Base-by-base conservation (phyloP, 2,888 invertebrate species). In the Standfussiana lucernea region DNA sequence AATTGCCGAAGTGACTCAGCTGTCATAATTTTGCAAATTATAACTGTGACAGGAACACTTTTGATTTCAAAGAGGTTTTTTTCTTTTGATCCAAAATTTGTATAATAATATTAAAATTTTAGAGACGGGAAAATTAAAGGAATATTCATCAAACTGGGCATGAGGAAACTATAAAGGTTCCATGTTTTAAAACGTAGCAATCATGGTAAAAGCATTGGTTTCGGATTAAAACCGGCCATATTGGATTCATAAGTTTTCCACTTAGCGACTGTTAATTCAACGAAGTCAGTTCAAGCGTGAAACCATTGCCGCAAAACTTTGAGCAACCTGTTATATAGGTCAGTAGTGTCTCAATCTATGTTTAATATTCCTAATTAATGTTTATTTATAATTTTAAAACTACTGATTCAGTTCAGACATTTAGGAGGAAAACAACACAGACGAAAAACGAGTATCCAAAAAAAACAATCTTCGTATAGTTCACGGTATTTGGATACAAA, bases 291-390 rank as follows among this genome's bases (percentile, higher is more conserved):
- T 77, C 71, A 72, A 77, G 68, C 80, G 80, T 84, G 84, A 82
- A 72, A 64, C 40, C 59, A 59, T 82, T 84, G 82, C 80, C 45
- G 42, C 68, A 56, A 80, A 80, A 80, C 68, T 84, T 84, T 77
- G 50, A 69, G 83, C 77, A 79, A 84, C 65, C 42, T 32, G 42
- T 80, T 69, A 65, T 66, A 72, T 66, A 47, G 61, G 56, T 66
- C 45, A 84, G 56, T 61, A 45, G 35, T 75, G 59, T 65, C 56
- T 61, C 61, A 84, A 80, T 56, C 67, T 32, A 13, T 21, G 35
- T 50, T 78, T 47, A 70, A 56, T 73, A 64, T 71, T 79, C 45
- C 50, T 65, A 61, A 64, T 80, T 28, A 67, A 72, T 72, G 21
- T 75, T 64, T 68, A 84, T 72, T 71, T 59, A 59, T 59, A 50